Conservation (phyloP, 2,113 vertebrate genomes). For the Bolborhynchus lineola region DNA sequence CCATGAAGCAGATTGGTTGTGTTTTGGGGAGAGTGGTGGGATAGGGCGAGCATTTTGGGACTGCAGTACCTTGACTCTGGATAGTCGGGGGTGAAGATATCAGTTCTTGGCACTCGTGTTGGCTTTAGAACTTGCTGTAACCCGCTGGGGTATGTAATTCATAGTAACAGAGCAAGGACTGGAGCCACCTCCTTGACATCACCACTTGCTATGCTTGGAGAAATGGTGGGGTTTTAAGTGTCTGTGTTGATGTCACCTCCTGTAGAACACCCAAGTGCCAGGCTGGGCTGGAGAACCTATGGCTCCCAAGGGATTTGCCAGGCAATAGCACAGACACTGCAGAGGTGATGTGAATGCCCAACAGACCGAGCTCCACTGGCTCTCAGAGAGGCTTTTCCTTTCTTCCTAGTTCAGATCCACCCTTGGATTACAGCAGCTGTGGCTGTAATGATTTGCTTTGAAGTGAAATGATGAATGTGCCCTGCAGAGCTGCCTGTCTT, state of each 20-base stretch:
- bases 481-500: not conserved
- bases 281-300: not conserved
- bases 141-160: not conserved
- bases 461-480: not conserved
- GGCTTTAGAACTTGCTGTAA: not conserved
- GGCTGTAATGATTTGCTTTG: not conserved
- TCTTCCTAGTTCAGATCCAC: not conserved
- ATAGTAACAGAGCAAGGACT: not conserved
- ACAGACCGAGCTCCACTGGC: not conserved
- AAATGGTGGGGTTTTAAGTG: not conserved
- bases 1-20: not conserved
- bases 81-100: not conserved
- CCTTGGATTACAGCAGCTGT: not conserved
- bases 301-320: not conserved
- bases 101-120: not conserved
- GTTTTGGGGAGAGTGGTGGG: not conserved
- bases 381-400: fast-evolving
- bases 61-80: not conserved
- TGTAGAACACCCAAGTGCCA: fast-evolving
- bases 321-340: not conserved
- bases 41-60: not conserved
- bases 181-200: not conserved
- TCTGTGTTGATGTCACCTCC: no score
- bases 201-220: not conserved
- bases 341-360: not conserved